A percentile compares a stretch with the other conserved stretches of the same genome.
phyloP scores from a whole-genome alignment of 2,797 vertebrate genomes.

The Ctenopoma multispine region DNA sequence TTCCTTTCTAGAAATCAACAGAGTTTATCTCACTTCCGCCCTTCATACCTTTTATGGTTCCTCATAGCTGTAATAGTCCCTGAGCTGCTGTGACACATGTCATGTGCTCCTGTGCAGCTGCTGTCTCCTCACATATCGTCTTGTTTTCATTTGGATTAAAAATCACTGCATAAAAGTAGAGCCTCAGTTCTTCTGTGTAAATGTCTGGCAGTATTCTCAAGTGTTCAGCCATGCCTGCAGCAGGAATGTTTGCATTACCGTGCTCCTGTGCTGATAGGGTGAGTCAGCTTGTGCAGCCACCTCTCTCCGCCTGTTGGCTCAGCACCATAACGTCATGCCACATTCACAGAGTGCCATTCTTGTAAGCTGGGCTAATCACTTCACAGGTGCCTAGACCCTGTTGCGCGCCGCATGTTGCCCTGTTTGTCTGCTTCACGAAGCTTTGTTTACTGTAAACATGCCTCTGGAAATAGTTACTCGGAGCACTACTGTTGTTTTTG shows the following conservation, averaged over 20 bases:
- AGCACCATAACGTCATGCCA: constrained; percentile 31
- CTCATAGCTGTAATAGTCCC: constrained; percentile 27
- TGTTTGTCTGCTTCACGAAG: constrained; percentile 41
- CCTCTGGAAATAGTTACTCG: constrained; percentile 11
- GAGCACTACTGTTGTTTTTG: constrained; percentile 2
- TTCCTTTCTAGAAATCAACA: constrained; percentile 48
- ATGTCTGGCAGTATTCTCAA: not conserved
- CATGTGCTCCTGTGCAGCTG: no score
- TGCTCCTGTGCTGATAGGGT: constrained; percentile 11
- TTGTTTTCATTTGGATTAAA: not conserved
- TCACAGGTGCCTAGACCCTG: constrained; percentile 48
- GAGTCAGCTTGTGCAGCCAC: constrained; percentile 25
- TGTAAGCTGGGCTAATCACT: constrained; percentile 63
- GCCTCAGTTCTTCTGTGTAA: not conserved
- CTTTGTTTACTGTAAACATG: constrained; percentile 72
- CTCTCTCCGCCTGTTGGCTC: constrained; percentile 51
- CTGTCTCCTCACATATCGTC: not conserved
- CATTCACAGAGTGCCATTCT: constrained; percentile 40
- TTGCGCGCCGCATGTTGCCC: constrained; percentile 31
- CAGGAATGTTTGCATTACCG: constrained; percentile 29
- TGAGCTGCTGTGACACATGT: not conserved
- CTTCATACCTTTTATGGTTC: constrained; percentile 34
- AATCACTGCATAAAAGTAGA: not conserved
- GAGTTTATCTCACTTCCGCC: constrained; percentile 50
- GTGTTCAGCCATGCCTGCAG: constrained; percentile 1